Conservation (phyloP, 1,140 invertebrate genomes). For the Drosophila grimshawi region DNA sequence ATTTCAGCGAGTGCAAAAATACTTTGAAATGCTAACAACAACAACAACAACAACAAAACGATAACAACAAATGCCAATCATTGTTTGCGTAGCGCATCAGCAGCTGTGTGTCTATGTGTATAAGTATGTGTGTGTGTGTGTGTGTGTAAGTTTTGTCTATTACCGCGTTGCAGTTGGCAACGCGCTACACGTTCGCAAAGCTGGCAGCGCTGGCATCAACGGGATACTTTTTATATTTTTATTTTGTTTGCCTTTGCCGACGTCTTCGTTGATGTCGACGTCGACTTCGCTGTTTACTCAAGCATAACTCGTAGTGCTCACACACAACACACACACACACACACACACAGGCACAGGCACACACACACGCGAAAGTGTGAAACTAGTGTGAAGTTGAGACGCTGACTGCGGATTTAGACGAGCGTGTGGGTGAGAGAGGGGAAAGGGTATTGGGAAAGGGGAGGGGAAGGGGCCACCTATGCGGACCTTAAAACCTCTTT, state of each 20-base stretch:
- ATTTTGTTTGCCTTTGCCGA: constrained; percentile 26
- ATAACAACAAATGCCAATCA: constrained; percentile 79
- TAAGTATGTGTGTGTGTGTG: not conserved
- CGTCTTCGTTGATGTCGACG: not conserved
- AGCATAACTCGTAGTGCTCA: constrained; percentile 37
- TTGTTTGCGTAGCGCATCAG: constrained; percentile 79
- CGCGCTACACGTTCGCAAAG: constrained; percentile 53
- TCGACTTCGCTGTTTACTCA: constrained; percentile 36
- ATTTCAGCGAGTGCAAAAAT: constrained; percentile 75
- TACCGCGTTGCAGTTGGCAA: constrained; percentile 54
- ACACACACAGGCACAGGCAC: constrained; percentile 14
- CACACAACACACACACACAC: constrained; percentile 22
- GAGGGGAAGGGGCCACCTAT: not conserved
- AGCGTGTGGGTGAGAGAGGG: not conserved
- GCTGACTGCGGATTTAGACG: not conserved
- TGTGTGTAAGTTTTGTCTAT: constrained; percentile 15
- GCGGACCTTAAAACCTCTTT: not conserved
- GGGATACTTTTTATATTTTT: constrained; percentile 68
- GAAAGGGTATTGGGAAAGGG: too few relatives aligned
- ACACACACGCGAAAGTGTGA: constrained; percentile 57
- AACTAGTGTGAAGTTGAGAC: constrained; percentile 57
- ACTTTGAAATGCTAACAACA: constrained; percentile 57
- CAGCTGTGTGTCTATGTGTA: constrained; percentile 52
- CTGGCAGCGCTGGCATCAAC: constrained; percentile 40
- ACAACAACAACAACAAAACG: constrained; percentile 28